Percentiles rank a stretch among this genome's conserved stretches.
Evolutionary conservation across 2,797 vertebrate species (phyloP).

Genomic region (Perdix hodgsoniae): DNA sequence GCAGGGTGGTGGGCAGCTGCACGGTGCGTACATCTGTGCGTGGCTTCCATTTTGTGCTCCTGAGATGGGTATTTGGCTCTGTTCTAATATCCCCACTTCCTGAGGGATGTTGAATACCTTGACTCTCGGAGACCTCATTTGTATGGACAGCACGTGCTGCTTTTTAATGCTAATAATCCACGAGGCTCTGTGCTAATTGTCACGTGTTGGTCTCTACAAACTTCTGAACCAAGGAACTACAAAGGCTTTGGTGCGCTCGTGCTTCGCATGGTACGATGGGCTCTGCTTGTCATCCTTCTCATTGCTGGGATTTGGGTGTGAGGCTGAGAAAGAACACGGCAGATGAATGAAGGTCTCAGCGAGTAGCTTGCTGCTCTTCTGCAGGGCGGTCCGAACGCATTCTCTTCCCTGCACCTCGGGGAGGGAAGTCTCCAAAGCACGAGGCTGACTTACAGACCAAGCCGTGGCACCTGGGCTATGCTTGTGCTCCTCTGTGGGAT

Average conservation of each 20-base stretch:
- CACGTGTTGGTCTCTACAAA: neutral
- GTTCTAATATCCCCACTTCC: neutral
- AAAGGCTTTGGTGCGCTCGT: neutral
- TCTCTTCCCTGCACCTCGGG: neutral
- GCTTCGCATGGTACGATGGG: neutral
- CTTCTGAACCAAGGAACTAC: neutral
- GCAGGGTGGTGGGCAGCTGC: neutral
- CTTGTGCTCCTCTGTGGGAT: slow-evolving; percentile 29
- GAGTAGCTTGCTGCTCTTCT: neutral
- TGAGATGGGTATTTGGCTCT: neutral
- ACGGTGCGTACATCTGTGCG: neutral
- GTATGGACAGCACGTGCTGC: neutral
- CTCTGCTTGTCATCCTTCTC: neutral
- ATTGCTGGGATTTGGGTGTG: neutral
- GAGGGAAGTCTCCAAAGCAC: neutral
- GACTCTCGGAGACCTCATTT: slow-evolving; percentile 1
- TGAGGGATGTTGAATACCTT: neutral
- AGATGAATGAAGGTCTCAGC: neutral
- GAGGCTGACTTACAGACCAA: neutral
- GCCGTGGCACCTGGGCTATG: slow-evolving; percentile 20
- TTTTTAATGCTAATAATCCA: neutral
- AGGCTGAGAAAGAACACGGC: neutral
- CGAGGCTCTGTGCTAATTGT: too few relatives aligned
- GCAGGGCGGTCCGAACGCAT: neutral
- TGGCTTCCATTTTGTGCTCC: neutral